A percentile compares a stretch with the other conserved stretches of the same genome.
These are phyloP conservation scores for Tinamus major DNA, from an alignment of 2,797 vertebrate genomes.

Conservation along the genomic window DNA sequence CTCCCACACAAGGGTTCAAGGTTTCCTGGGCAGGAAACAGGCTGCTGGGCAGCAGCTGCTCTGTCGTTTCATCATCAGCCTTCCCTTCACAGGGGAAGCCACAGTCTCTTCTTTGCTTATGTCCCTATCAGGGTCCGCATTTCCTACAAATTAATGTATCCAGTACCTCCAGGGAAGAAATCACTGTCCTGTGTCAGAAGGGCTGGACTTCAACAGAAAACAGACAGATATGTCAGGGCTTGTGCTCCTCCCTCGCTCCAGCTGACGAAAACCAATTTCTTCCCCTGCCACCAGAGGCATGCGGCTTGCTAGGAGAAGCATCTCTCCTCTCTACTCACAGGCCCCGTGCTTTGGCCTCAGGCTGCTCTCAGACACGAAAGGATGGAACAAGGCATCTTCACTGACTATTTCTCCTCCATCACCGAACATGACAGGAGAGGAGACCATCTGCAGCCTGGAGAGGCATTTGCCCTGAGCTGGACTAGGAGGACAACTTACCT, in stretches of 20 bases:
- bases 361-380: not conserved
- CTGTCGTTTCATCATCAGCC: not conserved
- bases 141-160: not conserved
- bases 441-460: not conserved
- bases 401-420: fast-evolving
- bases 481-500: not conserved
- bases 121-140: not conserved
- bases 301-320: not conserved
- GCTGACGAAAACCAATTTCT: not conserved
- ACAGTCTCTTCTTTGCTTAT: not conserved
- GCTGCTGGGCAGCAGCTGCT: not conserved
- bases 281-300: not conserved
- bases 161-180: not conserved
- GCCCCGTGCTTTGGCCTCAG: not conserved
- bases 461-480: not conserved
- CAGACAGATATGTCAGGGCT: not conserved
- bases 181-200: not conserved
- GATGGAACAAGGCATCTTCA: not conserved
- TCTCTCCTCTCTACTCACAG: not conserved
- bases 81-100: not conserved
- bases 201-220: not conserved
- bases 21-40: not conserved
- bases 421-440: not conserved
- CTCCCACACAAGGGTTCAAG: not conserved
- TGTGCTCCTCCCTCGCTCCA: not conserved